Evolutionary conservation across 2,113 vertebrate genomes (phyloP).

Genomic region (Hyaena hyaena): DNA sequence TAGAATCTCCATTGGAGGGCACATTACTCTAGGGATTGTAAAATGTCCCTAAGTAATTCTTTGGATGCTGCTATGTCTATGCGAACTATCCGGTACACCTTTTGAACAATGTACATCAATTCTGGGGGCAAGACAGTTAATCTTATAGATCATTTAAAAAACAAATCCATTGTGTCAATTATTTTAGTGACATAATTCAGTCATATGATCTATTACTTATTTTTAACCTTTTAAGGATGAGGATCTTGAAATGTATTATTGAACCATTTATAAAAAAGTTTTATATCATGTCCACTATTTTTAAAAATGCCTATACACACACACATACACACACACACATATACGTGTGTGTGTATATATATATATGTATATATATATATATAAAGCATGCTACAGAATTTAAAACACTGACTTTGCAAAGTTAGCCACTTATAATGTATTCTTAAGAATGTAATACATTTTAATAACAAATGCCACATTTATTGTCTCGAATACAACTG

Average conservation of each 20-base stretch:
- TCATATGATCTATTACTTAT: neutral
- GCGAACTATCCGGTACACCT: neutral
- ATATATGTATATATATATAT: neutral
- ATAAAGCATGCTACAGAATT: neutral
- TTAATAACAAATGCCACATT: slow-evolving; percentile 56
- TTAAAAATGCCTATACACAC: neutral
- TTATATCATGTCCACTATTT: neutral
- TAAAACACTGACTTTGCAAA: neutral
- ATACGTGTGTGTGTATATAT: too few relatives aligned
- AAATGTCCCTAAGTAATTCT: neutral
- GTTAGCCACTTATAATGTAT: slow-evolving; percentile 32
- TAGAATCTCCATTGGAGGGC: neutral
- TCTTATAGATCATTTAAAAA: neutral
- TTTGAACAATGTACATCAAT: neutral
- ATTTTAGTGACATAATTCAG: neutral
- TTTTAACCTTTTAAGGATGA: neutral
- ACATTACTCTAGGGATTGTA: neutral
- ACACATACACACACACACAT: neutral
- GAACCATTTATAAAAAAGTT: neutral
- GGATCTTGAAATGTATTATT: neutral
- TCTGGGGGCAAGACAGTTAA: neutral
- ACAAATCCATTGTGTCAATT: neutral
- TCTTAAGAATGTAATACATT: slow-evolving; percentile 53
- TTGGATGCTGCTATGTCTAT: neutral
- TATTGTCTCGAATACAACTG: slow-evolving; percentile 41